Evolutionary conservation across 2,888 invertebrate genomes (phyloP).

Genomic region (Cremastobaeus sp.): DNA sequence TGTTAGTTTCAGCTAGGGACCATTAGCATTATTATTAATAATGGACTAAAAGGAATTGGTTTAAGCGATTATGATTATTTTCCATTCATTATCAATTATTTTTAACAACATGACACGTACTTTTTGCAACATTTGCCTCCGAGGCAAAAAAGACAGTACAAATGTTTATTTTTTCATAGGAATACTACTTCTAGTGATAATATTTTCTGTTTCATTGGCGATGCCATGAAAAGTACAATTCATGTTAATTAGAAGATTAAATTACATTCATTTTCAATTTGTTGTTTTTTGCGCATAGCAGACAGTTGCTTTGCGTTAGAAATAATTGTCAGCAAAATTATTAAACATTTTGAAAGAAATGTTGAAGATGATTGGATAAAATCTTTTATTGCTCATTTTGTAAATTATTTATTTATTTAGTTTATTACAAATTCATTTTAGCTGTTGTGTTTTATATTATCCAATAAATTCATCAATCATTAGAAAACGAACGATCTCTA

Average conservation of each 20-base stretch:
- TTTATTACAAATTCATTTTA: neutral
- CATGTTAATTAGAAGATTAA: conserved; percentile 4
- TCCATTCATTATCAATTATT: conserved; percentile 1
- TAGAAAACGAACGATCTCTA: conserved; percentile 52
- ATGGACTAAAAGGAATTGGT: conserved; percentile 26
- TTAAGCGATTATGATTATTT: neutral
- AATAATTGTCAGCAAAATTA: neutral
- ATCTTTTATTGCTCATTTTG: neutral
- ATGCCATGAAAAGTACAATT: conserved; percentile 25
- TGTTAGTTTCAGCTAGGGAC: conserved; percentile 37
- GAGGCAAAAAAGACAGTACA: conserved; percentile 39
- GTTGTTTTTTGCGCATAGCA: conserved; percentile 3
- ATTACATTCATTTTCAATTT: neutral
- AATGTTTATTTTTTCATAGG: conserved; percentile 39
- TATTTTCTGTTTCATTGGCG: conserved; percentile 25
- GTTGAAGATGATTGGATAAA: conserved; percentile 6
- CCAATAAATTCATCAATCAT: conserved; percentile 7
- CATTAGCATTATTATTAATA: conserved; percentile 23
- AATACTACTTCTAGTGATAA: conserved; percentile 32
- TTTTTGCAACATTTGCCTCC: conserved; percentile 7
- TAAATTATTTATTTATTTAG: conserved; percentile 19
- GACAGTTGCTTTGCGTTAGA: neutral
- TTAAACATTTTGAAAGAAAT: conserved; percentile 4
- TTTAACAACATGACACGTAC: conserved; percentile 4
- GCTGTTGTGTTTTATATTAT: neutral